Percentiles rank a stretch among this genome's conserved stretches.
Conservation (phyloP, 2,797 vertebrate species). For the Tokudaia tokunoshimensis region DNA sequence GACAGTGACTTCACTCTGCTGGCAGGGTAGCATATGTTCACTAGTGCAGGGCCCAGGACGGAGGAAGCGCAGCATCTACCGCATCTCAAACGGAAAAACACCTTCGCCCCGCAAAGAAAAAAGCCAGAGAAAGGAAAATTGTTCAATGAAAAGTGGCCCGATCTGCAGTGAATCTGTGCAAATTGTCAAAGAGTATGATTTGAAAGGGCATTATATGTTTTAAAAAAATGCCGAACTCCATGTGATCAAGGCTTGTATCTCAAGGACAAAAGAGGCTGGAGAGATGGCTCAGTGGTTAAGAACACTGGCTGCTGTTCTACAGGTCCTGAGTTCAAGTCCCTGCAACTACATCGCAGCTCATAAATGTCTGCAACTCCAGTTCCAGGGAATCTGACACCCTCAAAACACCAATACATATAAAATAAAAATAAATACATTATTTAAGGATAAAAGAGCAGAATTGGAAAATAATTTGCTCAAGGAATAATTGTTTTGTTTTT, state of each 20-base stretch:
- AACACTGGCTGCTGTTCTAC: no score
- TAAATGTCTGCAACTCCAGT: no score
- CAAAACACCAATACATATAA: no score
- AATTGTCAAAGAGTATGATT: not conserved
- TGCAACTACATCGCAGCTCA: no score
- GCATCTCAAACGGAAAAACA: not conserved
- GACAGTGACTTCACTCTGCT: not conserved
- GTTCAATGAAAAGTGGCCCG: not conserved
- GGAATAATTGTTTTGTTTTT: no score
- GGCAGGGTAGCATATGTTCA: not conserved
- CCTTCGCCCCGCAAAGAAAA: not conserved
- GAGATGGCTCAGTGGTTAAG: no score
- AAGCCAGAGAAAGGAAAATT: not conserved
- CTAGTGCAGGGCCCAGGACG: not conserved
- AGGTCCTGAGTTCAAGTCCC: no score
- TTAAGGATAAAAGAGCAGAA: no score
- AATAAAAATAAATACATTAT: no score
- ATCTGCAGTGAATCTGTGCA: not conserved
- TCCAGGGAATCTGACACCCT: no score
- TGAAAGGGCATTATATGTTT: not conserved
- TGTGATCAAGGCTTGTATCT: not conserved
- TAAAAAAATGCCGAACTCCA: no score
- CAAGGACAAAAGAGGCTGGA: not conserved
- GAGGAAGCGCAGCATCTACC: not conserved
- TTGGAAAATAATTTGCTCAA: no score